Conservation (phyloP, 1,140 invertebrate genomes). For the Penaeus chinensis region DNA sequence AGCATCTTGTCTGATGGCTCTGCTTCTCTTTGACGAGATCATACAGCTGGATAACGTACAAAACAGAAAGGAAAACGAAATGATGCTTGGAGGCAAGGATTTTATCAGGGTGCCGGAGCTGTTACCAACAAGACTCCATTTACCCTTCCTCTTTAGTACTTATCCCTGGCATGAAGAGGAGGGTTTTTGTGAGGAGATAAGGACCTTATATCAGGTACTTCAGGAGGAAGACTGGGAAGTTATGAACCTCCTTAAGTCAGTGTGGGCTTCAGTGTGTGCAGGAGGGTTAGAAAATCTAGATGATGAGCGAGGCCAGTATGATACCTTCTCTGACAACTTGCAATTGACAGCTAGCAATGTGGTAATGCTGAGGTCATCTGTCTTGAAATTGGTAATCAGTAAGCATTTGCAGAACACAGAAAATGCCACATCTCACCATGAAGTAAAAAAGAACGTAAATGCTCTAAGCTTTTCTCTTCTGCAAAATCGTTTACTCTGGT, state of each 20-base stretch:
- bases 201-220: conserved; percentile 39
- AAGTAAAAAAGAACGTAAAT: conserved; percentile 34
- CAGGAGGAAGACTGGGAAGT: conserved; percentile 36
- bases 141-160: conserved; percentile 34
- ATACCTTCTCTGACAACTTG: conserved; percentile 13
- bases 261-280: conserved; percentile 31
- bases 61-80: background rate
- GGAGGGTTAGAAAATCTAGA: conserved; percentile 28
- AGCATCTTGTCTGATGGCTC: conserved; percentile 41
- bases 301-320: background rate
- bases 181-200: conserved; percentile 35
- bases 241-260: conserved; percentile 20
- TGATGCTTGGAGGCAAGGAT: background rate
- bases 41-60: background rate
- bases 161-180: conserved; percentile 17
- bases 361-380: conserved; percentile 13
- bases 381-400: background rate
- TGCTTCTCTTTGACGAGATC: conserved; percentile 27
- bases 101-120: conserved; percentile 39
- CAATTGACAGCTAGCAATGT: background rate
- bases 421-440: conserved; percentile 52
- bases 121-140: background rate
- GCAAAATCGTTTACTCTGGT: conserved; percentile 18
- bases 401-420: conserved; percentile 33
- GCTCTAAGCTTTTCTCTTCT: conserved; percentile 29